Evolutionary conservation across 2,888 invertebrate species (phyloP), one percentile per base, ranked within the genome.

Genomic region (Urechis unicinctus): DNA sequence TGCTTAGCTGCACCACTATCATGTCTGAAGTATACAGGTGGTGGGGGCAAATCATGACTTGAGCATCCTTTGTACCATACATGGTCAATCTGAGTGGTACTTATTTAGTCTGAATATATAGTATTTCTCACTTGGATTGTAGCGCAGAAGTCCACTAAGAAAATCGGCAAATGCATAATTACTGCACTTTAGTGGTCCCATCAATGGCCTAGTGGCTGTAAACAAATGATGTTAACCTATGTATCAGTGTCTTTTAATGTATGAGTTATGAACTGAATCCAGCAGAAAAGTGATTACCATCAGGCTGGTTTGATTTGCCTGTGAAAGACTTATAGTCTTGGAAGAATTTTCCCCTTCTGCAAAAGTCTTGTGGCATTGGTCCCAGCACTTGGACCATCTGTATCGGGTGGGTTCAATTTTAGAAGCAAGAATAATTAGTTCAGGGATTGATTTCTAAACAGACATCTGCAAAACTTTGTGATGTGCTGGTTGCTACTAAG

Each of bases 121-220:
- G n/a, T n/a, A n/a, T n/a, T n/a, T n/a, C 60, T 56, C 56, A 73
- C 73, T 66, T 59, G 73, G 72, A 56, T 69, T 60, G 52, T 70
- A 73, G 28, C 54, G 51, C 1, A 73, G 61, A 41, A 72, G 59
- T 3, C 67, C 65, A n/a, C 68, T 52, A 13, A 73, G 53, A 45
- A 73, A 68, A 50, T 67, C 66, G 17, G 66, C 63, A 61, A 72
- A 72, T 26, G 61, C 42, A 48, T 65, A 67, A 57, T 73, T 66
- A 25, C 44, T 59, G 24, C 52, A 55, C 13, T 41, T 52, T 6
- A 60, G 42, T 25, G 43, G 36, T 5, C 51, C 41, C 58, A 57
- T 58, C 42, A 60, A 24, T 2, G 29, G 36, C 3, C n/a, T 9
- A 5, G 53, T 52, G 24, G 53, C 56, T 59, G 53, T 13, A 52